Base-by-base conservation (phyloP, 2,113 vertebrate genomes). In the Natator depressus region DNA sequence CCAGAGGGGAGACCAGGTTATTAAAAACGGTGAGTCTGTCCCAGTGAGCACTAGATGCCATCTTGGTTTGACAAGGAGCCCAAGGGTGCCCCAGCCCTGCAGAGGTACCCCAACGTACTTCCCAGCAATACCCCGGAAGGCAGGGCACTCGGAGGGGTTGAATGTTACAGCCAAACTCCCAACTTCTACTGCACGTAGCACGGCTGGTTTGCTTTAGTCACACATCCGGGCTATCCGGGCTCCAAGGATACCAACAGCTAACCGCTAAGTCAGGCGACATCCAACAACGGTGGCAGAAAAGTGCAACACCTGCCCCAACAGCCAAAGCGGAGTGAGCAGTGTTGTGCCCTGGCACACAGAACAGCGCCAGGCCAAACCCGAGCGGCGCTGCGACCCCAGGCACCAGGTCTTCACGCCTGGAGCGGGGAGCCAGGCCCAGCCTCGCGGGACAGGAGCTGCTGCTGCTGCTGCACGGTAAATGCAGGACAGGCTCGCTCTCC, bases 101-200 rank as follows among this genome's bases (percentile, higher is more conserved):
- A 9, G 19, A 5, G 19, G 19, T 38, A 10, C 35, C 19, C 13
- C 65, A 72, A 19, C 4, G 9, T 19, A 5, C 6, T 14, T n/a
- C 65, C 4, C n/a, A 20, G 86, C 57, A 89, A 89, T 62, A 91
- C 35, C 19, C 31, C 54, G 57, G 75, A 88, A 92, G 95, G 81
- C 29, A 84, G 57, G 46, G 78, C 85, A 57, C 46, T 94, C 85
- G 49, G 19, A 85, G 90, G 82, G 76, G 88, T 51, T 17, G 90
- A 38, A 4, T 8, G 14, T 88, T 62, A 94, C 51, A 90, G 35
- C 94, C 62, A 95, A 89, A 79, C 55, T 93, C 81, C 53, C 83
- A 84, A 93, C 90, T 93, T 96, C 29, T 80, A 29, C 51, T 53
- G 90, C 62, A n/a, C 20, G n/a, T 29, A 78, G 80, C 79, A 85